Evolutionary conservation across 2,797 vertebrate genomes (phyloP).

Genomic region (Gallirallus australis): DNA sequence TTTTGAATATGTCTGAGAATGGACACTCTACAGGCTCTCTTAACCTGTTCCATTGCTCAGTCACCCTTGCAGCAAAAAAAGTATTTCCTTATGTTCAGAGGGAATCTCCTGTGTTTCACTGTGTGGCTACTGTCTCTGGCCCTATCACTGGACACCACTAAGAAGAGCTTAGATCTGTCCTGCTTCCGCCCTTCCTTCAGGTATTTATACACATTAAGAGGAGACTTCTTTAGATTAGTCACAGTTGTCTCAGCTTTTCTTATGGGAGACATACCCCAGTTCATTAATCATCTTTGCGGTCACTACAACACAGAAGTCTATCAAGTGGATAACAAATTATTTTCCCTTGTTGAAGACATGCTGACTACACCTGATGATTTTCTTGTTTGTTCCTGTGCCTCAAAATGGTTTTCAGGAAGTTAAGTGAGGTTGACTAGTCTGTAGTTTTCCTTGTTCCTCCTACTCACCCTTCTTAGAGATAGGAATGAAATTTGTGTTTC

Average conservation of each 20-base stretch:
- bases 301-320: not conserved
- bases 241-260: not conserved
- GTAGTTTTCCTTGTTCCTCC: not conserved
- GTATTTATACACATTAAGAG: not conserved
- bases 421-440: not conserved
- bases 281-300: not conserved
- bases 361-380: not conserved
- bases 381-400: not conserved
- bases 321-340: not conserved
- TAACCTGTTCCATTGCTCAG: too few species aligned
- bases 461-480: not conserved
- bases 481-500: not conserved
- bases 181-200: not conserved
- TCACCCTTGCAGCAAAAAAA: not conserved
- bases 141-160: too few species aligned
- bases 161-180: fast-evolving
- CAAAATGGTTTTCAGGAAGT: not conserved
- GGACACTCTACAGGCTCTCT: too few species aligned
- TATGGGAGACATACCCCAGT: not conserved
- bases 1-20: not conserved
- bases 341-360: not conserved
- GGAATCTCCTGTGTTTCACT: not conserved
- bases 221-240: too few species aligned
- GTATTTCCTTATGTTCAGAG: not conserved
- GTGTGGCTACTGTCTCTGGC: not conserved